Evolutionary conservation across 2,797 vertebrate species (phyloP).

Genomic region (Bufotes viridis): DNA sequence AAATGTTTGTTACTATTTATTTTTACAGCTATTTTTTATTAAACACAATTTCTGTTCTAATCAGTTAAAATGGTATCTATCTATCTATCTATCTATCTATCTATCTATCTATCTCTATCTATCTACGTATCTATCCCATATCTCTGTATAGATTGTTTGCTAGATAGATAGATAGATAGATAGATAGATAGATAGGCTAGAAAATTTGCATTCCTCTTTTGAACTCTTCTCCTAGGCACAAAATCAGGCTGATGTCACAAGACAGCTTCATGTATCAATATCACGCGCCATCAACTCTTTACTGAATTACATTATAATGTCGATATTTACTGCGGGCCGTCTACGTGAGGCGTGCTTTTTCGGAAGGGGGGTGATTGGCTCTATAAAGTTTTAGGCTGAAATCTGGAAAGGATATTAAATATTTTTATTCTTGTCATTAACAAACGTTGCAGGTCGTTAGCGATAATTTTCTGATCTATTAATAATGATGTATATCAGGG

Average conservation of each 20-base stretch:
- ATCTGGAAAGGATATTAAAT: constrained; percentile 10
- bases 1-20: no score
- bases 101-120: no score
- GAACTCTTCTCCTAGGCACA: background rate
- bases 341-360: background rate
- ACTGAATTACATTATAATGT: constrained; percentile 4
- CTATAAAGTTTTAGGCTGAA: constrained; percentile 29
- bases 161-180: no score
- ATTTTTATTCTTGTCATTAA: constrained; percentile 14
- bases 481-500: background rate
- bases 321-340: constrained; percentile 10
- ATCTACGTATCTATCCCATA: no score
- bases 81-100: no score
- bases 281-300: background rate
- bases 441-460: background rate
- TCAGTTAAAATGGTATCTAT: no score
- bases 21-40: no score
- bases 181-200: no score
- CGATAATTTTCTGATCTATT: background rate
- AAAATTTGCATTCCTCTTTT: no score
- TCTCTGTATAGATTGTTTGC: no score
- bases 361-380: background rate
- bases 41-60: no score
- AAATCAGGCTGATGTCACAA: background rate
- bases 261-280: background rate